phyloP scores from a whole-genome alignment of 2,888 invertebrate genomes.

The Zelleria hepariella region DNA sequence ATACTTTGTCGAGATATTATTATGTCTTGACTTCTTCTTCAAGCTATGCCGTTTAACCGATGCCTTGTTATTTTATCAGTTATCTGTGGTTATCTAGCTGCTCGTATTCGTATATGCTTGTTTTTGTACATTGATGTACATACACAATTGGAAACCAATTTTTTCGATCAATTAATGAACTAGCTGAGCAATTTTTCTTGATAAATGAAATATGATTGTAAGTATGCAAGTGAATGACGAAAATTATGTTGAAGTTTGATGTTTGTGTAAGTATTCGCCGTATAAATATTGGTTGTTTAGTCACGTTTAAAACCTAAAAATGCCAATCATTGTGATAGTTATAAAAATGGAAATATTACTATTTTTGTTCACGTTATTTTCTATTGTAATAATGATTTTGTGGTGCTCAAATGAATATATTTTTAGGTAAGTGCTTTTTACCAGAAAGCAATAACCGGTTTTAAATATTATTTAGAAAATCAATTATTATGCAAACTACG shows the following conservation, averaged over 20 bases:
- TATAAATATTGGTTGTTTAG: neutral
- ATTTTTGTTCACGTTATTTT: neutral
- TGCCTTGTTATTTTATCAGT: neutral
- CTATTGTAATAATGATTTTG: neutral
- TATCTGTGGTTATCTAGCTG: neutral
- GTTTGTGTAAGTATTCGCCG: neutral
- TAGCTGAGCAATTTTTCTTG: neutral
- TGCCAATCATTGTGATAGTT: slow-evolving; percentile 3
- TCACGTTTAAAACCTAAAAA: neutral
- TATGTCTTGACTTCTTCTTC: no score
- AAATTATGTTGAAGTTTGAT: neutral
- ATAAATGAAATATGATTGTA: neutral
- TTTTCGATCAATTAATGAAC: neutral
- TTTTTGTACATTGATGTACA: no score
- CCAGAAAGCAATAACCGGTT: neutral
- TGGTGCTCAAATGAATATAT: slow-evolving; percentile 2
- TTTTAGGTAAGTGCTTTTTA: neutral
- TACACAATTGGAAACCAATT: no score
- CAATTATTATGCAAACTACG: neutral
- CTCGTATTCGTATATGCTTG: no score
- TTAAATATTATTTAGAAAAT: neutral
- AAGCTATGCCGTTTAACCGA: neutral
- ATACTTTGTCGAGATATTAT: no score
- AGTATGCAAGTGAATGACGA: neutral
- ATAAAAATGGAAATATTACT: slow-evolving; percentile 1